Base-by-base conservation (phyloP, 2,113 vertebrate genomes). In the Aepyceros melampus region DNA sequence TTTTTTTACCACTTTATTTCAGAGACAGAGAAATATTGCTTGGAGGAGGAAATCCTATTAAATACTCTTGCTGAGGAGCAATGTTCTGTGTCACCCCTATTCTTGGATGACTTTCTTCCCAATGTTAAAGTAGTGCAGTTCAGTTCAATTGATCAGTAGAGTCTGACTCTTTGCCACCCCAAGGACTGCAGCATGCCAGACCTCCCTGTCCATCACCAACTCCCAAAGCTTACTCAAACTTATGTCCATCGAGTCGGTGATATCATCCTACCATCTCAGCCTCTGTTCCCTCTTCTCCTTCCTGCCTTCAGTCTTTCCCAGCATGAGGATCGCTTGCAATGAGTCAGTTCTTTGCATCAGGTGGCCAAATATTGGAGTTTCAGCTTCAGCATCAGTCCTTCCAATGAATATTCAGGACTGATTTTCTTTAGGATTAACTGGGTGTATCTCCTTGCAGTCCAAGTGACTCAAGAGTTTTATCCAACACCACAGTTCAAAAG, bases 231-330 rank as follows among this genome's bases (percentile, higher is more conserved):
- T 36, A 6, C 17, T 36, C 64, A 71, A 36, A 36, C 4, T 71
- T n/a, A 71, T 21, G n/a, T 71, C 64, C 4, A 67, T 67, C 0
- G 2, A 67, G 64, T 67, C 0, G 0, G 17, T 36, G n/a, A 36
- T 67, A 17, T 36, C 64, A 21, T 21, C 17, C 17, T 21, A 67
- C n/a, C 33, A 67, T 67, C n/a, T 67, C 64, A 67, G n/a, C 64
- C 64, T 36, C 64, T 36, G 33, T 67, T n/a, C 16, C 33, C 14
- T 16, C 8, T n/a, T 67, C 64, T 67, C 8, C 17, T 21, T 21
- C 17, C 64, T 36, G 8, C n/a, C 64, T 67, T 67, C 9, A 67
- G 0, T 21, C 4, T 36, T 67, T 67, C 64, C 17, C n/a, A 9
- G 17, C n/a, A 5, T 67, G 4, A 36, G n/a, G 64, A 67, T 67